Base-by-base conservation (phyloP, 2,888 invertebrate genomes). In the Stenolophus ochropezus region DNA sequence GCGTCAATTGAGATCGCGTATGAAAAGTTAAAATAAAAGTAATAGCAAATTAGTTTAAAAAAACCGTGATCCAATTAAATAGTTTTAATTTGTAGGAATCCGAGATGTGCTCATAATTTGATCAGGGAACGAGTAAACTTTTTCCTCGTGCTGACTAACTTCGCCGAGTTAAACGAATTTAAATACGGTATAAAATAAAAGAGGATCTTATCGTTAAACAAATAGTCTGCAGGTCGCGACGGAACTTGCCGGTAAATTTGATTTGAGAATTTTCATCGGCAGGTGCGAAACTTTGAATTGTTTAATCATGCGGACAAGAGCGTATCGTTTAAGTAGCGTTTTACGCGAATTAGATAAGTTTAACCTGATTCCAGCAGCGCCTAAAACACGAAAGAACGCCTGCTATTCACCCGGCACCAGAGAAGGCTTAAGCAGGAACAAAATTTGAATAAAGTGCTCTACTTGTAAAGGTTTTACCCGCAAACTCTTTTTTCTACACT, bases 321-420 rank as follows among this genome's bases (percentile, higher is more conserved):
- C 33, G 65, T 69, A 33, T 69, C 33, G 65, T 69, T 69, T 33
- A 69, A 69, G 33, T 69, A 69, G 33, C 33, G 33, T 69, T 69
- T 61, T 69, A 69, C 65, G 18, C 27, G 33, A 16, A 69, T 69
- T 69, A 69, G 65, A 69, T 69, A 69, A 69, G 65, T 69, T 69
- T 33, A 33, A 69, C 33, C 33, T 3, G 27, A n/a, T 25, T 25
- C 61, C 27, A 65, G 27, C 11, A 56, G 14, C 25, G 5, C 4
- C 61, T n/a, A 25, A 18, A 21, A 56, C 20, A 21, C 18, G 21
- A 20, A 65, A 65, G 27, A 27, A 65, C 61, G 27, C 56, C n/a
- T n/a, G n/a, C 33, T 42, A 42, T 42, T 42, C 33, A 42, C 33
- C 11, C 4, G 6, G 33, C 11, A 42, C 6, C 33, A 42, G 33